These are phyloP conservation scores for Phrynocephalus versicolor DNA, from an alignment of 2,113 vertebrate genomes.

Conservation along the genomic window DNA sequence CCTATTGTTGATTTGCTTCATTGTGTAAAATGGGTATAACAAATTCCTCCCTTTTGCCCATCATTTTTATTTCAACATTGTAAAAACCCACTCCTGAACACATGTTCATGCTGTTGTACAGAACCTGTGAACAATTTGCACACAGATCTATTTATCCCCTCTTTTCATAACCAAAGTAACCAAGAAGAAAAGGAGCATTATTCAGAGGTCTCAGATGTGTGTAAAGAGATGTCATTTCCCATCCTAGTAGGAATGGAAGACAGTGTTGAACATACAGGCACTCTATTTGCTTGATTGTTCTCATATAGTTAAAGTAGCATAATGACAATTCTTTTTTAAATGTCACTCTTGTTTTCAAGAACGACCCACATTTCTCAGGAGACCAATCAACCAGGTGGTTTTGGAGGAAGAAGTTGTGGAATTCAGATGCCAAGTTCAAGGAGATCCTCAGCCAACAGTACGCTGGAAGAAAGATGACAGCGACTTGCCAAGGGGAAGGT, in stretches of 20 bases:
- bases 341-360: slow-evolving; percentile 77
- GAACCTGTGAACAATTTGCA: neutral
- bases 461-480: slow-evolving; percentile 95
- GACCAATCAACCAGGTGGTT: slow-evolving; percentile 97
- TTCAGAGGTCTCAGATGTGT: neutral
- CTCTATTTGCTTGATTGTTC: neutral
- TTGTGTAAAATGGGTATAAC: neutral
- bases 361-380: slow-evolving; percentile 91
- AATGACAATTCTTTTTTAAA: slow-evolving; percentile 48
- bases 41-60: neutral
- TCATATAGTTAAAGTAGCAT: slow-evolving; percentile 16
- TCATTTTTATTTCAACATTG: slow-evolving; percentile 16
- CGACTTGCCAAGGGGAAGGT: slow-evolving; percentile 94
- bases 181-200: no score
- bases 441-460: slow-evolving; percentile 93
- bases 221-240: neutral
- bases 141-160: neutral
- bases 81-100: no score
- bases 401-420: slow-evolving; percentile 94
- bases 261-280: neutral
- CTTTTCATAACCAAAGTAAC: no score
- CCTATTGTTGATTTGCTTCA: neutral
- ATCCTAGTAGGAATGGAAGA: neutral
- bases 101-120: neutral
- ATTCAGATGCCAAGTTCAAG: slow-evolving; percentile 96